Conservation (phyloP, 35 echinoderm and acorn worm species). For the Ptychodera flava region DNA sequence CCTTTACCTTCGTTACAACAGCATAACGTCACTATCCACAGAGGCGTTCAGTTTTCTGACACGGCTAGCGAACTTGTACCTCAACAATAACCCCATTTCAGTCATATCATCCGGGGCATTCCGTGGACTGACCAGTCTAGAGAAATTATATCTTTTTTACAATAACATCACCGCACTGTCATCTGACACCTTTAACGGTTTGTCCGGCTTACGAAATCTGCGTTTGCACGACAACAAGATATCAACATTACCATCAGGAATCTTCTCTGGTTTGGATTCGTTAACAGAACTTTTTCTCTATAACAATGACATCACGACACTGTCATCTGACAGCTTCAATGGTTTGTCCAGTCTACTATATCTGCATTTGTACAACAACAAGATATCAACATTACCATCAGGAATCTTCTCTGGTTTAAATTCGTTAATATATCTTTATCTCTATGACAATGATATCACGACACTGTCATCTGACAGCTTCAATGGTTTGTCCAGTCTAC, state of each 20-base stretch:
- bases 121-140: not conserved
- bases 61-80: not conserved
- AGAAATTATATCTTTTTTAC: not conserved
- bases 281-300: no score
- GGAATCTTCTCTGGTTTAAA: not conserved
- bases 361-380: not conserved
- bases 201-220: not conserved
- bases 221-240: no score
- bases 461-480: not conserved
- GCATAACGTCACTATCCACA: not conserved
- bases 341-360: not conserved
- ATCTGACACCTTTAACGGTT: not conserved
- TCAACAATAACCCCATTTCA: not conserved
- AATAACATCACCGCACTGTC: not conserved
- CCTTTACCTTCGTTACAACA: not conserved
- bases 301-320: not conserved
- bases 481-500: not conserved
- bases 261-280: no score
- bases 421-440: not conserved
- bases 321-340: not conserved
- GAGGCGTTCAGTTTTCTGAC: not conserved
- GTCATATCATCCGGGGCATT: not conserved
- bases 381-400: not conserved
- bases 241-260: no score
- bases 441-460: not conserved